Base-by-base conservation (phyloP, 2,888 invertebrate species). In the Andrena minutula region DNA sequence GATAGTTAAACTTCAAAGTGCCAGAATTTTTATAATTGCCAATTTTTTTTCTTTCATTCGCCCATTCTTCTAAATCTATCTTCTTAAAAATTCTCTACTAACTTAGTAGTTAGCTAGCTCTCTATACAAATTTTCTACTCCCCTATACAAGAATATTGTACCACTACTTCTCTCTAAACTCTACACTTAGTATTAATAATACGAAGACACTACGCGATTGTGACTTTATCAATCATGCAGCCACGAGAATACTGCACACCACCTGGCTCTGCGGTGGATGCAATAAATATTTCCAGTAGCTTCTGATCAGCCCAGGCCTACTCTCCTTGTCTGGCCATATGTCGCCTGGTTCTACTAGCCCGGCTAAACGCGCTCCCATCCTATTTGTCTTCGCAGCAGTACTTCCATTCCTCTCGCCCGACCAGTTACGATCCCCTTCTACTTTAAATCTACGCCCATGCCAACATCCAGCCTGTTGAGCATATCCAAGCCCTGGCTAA, bases 281-380 rank as follows among this genome's bases (percentile, higher is more conserved):
- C 16, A 41, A 41, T 41, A 41, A 41, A 41, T 41, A 41, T 41
- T 41, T 41, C 41, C 41, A 41, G 16, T 41, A 41, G 41, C 75
- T 32, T 49, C 65, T 77, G 26, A 56, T 26, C 56, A 56, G 20
- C 56, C 23, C 8, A 56, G 56, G 23, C 10, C 23, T 23, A 23
- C 53, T 23, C 53, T 26, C 23, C 56, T 26, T 49, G 66, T 66
- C 66, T 51, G 66, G 30, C 28, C 66, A 30, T 66, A n/a, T 28
- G 49, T 66, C 51, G 28, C 51, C 28, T 20, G 20, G 49, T 76
- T 76, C 75, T 65, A 74, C 75, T 58, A 56, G 56, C 23, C 16
- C 56, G 5, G 20, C 61, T 70, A 61, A 30, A n/a, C 28, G 12
- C 30, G 68, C 16, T 47, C 10, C 56, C 30, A 41, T 10, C 20